Evolutionary conservation across 1,140 invertebrate genomes (phyloP).

Genomic region (Ostrea denselamellosa): DNA sequence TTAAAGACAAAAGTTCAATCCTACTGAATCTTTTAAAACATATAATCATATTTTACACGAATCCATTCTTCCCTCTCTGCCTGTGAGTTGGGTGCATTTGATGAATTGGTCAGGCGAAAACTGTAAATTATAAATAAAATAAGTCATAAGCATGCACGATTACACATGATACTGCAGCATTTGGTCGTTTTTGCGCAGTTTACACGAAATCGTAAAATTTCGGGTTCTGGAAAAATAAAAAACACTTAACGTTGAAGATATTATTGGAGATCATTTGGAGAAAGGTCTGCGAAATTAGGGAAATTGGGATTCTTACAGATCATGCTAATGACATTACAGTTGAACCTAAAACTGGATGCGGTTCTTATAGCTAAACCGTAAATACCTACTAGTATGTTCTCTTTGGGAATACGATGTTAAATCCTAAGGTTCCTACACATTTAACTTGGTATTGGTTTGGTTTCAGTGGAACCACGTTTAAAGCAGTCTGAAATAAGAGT

Average conservation of each 20-base stretch:
- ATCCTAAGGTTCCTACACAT: neutral
- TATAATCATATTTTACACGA: neutral
- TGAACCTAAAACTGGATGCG: too few species aligned
- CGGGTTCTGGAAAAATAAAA: too few species aligned
- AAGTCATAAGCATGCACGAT: neutral
- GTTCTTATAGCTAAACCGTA: too few species aligned
- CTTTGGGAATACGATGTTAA: slow-evolving; percentile 20
- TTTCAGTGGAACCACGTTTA: slow-evolving; percentile 30
- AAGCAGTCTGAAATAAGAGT: slow-evolving; percentile 1
- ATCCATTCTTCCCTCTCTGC: neutral
- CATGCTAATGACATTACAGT: too few species aligned
- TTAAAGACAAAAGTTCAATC: too few species aligned
- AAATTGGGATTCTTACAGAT: too few species aligned
- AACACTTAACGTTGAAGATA: too few species aligned
- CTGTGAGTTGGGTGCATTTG: neutral
- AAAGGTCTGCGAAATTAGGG: too few species aligned
- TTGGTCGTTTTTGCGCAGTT: too few species aligned
- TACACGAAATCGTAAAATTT: too few species aligned
- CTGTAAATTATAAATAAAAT: neutral
- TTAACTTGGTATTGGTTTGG: slow-evolving; percentile 15
- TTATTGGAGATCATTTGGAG: too few species aligned
- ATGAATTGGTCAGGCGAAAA: neutral
- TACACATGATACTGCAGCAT: too few species aligned
- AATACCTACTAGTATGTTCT: slow-evolving; percentile 39
- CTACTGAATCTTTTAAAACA: neutral